Evolutionary conservation across 1,140 invertebrate genomes (phyloP), one percentile per base, ranked within the genome.

Genomic region (Dinoponera quadriceps): DNA sequence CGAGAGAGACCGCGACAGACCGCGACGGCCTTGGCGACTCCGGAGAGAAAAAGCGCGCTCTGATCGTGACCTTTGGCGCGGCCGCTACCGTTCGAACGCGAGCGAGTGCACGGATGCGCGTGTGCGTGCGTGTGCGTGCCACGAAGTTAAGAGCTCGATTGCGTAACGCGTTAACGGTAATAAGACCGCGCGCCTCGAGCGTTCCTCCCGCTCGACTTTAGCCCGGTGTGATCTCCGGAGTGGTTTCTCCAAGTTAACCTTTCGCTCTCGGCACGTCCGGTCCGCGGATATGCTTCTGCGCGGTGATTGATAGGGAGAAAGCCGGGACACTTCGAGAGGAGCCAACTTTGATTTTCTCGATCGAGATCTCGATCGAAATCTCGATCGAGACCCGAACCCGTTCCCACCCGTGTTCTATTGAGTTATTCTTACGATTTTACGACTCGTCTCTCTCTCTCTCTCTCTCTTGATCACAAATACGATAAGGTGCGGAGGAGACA

Each of bases 21-120:
- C 57, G 33, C 38, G 27, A 38, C 55, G 75, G 55, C 87, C 80
- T 88, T 88, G 81, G 72, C 54, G 74, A 86, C 74, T 81, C 69
- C 80, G 60, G 62, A 83, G 75, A 89, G 86, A 88, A 88, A 89
- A 88, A 89, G 81, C 75, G 71, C 69, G 68, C 74, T 83, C 65
- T 89, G 87, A 88, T 89, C 86, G 81, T 89, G 87, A 89, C 84
- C 87, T 88, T 89, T 88, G 84, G 71, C 78, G 71, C 80, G 73
- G 72, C 25, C 80, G 85, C 82, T 85, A 87, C 73, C 80, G 63
- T 80, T 85, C 68, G 62, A 81, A 86, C 73, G 63, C 66, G 81
- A 85, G 54, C 60, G 57, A 63, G 51, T 77, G 82, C 65, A 44
- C 49, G 77, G 27, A 60, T 72, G 54, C 33, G 69, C 3, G 20